Evolutionary conservation across 2,797 vertebrate species (phyloP).

Genomic region (Sebastes taczanowskii): DNA sequence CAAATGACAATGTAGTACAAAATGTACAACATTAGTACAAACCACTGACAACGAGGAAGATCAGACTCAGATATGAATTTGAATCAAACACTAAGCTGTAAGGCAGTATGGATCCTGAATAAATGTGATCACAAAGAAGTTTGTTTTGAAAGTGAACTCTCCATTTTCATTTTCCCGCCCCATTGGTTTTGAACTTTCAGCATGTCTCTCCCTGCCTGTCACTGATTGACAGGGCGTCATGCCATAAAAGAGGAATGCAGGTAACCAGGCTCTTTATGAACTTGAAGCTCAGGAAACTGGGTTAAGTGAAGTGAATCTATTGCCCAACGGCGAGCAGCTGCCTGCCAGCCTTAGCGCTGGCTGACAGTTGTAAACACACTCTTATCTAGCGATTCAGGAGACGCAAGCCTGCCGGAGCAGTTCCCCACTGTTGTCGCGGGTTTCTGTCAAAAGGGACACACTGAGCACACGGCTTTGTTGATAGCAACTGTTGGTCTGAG

Average conservation of each 20-base stretch:
- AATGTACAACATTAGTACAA: not conserved
- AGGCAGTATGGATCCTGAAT: not conserved
- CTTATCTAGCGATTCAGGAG: slow-evolving; percentile 68
- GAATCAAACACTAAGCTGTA: no score
- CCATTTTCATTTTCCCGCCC: not conserved
- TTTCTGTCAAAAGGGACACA: slow-evolving; percentile 53
- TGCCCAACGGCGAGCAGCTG: slow-evolving; percentile 72
- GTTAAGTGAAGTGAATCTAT: slow-evolving; percentile 73
- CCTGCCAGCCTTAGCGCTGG: slow-evolving; percentile 66
- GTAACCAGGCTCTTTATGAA: slow-evolving; percentile 69
- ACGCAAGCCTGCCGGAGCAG: slow-evolving; percentile 49
- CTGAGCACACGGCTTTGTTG: slow-evolving; percentile 42
- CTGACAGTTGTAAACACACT: slow-evolving; percentile 77
- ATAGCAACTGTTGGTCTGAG: slow-evolving; percentile 32
- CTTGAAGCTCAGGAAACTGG: slow-evolving; percentile 72
- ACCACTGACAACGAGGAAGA: not conserved
- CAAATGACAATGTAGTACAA: not conserved
- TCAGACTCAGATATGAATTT: fast-evolving
- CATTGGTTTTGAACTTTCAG: not conserved
- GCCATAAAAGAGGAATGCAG: slow-evolving; percentile 59
- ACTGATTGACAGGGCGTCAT: slow-evolving; percentile 64
- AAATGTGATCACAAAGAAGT: not conserved
- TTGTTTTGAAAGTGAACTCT: slow-evolving; percentile 14
- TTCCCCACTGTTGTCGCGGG: slow-evolving; percentile 62
- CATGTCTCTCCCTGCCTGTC: slow-evolving; percentile 54